Conservation (phyloP, 2,113 vertebrate species). For the Amphiprion percula region DNA sequence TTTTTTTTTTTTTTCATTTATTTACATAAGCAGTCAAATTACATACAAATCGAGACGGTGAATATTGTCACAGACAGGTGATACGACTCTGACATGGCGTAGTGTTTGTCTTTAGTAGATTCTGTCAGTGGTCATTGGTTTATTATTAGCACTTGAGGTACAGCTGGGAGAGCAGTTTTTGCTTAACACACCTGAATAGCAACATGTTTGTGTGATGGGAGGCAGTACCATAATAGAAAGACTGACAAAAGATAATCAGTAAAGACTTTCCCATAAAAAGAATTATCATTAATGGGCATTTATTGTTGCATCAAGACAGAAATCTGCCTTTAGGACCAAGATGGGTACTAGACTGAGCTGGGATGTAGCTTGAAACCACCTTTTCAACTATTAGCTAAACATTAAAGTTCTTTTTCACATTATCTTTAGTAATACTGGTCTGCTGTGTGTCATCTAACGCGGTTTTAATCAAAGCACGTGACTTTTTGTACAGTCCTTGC, state of each 20-base stretch:
- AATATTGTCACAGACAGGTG: neutral
- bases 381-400: neutral
- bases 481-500: slow-evolving; percentile 33
- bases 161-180: neutral
- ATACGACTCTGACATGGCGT: neutral
- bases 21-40: slow-evolving; percentile 71
- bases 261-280: too few species aligned
- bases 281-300: too few species aligned
- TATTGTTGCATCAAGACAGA: too few species aligned
- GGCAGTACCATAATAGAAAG: neutral
- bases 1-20: neutral
- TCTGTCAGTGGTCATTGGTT: slow-evolving; percentile 1
- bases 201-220: neutral
- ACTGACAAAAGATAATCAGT: too few species aligned
- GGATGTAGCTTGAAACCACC: neutral
- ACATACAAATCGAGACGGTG: slow-evolving; percentile 50
- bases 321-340: too few species aligned
- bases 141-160: neutral
- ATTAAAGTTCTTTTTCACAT: slow-evolving; percentile 19
- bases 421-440: slow-evolving; percentile 35
- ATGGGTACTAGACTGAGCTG: too few species aligned
- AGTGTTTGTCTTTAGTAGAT: neutral
- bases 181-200: neutral
- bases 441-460: slow-evolving; percentile 30
- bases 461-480: slow-evolving; percentile 33